phyloP scores from a whole-genome alignment of 2,888 invertebrate species.

The Cataglyphis rosenhaueri region DNA sequence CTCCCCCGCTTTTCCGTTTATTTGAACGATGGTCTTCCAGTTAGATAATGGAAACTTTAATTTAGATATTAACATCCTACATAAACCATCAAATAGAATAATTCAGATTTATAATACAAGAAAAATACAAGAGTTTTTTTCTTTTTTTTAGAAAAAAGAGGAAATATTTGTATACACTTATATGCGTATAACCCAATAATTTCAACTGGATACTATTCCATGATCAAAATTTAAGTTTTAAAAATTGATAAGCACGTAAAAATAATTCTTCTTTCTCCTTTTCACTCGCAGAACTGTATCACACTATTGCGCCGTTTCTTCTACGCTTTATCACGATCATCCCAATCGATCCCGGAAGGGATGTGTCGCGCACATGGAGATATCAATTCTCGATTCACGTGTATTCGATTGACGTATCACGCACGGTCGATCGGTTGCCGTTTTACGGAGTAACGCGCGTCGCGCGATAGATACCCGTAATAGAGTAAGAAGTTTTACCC shows the following conservation, averaged over 20 bases:
- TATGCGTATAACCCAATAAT: neutral
- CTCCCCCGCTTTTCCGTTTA: conserved; percentile 6
- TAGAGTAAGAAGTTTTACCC: conserved; percentile 67
- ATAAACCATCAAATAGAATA: neutral
- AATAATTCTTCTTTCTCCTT: neutral
- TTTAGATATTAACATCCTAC: neutral
- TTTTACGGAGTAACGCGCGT: conserved; percentile 30
- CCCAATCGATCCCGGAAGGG: neutral
- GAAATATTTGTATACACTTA: neutral
- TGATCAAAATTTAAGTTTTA: neutral
- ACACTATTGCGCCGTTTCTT: neutral
- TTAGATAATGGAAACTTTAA: neutral
- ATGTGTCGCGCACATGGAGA: neutral
- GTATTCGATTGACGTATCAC: conserved; percentile 34
- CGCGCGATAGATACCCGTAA: conserved; percentile 49
- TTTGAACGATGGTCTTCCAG: neutral
- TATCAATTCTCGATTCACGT: conserved; percentile 41
- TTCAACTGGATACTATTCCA: neutral
- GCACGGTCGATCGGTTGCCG: conserved; percentile 26
- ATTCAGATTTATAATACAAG: neutral
- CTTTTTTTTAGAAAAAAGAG: neutral
- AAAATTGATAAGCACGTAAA: neutral
- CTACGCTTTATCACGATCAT: neutral
- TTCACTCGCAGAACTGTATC: neutral
- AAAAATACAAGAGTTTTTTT: neutral